Evolutionary conservation across 2,113 vertebrate species (phyloP).

Genomic region (Trachemys scripta): DNA sequence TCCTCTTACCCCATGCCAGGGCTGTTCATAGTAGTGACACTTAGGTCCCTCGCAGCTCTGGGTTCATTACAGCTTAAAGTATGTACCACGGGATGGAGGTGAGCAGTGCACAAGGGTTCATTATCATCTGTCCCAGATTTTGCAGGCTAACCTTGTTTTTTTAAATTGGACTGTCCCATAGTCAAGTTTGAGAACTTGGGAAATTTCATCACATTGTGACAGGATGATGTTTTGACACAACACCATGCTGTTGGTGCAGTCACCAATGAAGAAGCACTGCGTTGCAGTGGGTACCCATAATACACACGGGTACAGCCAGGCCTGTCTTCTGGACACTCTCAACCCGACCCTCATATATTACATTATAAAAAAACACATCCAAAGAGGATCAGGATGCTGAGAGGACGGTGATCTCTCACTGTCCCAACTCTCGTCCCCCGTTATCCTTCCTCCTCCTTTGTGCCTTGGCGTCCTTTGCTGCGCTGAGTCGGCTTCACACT

Average conservation of each 20-base stretch:
- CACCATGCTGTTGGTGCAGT: background rate
- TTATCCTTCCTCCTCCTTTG: background rate
- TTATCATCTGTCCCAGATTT: background rate
- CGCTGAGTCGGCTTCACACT: background rate
- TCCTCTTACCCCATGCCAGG: accelerated
- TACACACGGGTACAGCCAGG: background rate
- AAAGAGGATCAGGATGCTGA: background rate
- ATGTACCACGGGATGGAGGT: background rate
- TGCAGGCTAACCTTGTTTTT: background rate
- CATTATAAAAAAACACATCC: background rate
- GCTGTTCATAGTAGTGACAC: background rate
- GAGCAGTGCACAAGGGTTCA: background rate
- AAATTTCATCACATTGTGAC: background rate
- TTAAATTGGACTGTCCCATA: background rate
- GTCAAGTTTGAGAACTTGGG: background rate
- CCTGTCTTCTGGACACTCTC: background rate
- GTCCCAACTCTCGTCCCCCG: background rate
- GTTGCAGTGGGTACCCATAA: background rate
- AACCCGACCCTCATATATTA: background rate
- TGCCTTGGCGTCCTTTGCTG: background rate
- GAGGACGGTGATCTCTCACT: background rate
- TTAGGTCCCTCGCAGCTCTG: background rate
- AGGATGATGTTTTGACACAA: background rate
- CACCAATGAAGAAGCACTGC: background rate
- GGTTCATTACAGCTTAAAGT: background rate